Base-by-base conservation (phyloP, 2,113 vertebrate genomes). In the Rana temporaria region DNA sequence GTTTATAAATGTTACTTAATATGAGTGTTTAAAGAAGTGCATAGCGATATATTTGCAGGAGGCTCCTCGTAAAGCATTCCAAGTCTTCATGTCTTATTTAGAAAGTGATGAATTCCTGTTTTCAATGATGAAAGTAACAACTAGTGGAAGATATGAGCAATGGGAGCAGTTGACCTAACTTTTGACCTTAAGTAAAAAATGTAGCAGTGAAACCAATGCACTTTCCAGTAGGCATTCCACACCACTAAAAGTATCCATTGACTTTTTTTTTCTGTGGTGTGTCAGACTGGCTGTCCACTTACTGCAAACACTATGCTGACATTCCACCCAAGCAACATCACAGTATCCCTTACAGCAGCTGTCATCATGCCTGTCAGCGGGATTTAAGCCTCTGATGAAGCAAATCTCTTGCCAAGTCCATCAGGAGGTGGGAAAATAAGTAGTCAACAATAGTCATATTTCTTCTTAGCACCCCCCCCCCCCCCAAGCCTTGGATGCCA, bases 331-430 rank as follows among this genome's bases (percentile, higher is more conserved):
- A 14, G 66, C 78, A 62, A 70, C 56, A 62, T 56, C 19, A 42
- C 67, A 71, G 78, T 70, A 70, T 80, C 56, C 1, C 16, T 80
- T 80, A 70, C 78, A 60, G 22, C 78, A 80, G 66, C 78, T 80
- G 78, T 80, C 78, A 80, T 69, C 78, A 80, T 2, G 67, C 66
- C 78, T 80, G 66, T 80, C 66, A 70, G 55, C 20, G 18, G 66
- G 66, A 26, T 70, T 70, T 80, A 80, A 62, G 65, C 56, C 32
- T 60, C 55, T 70, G 66, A 80, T 80, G 66, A 80, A 71, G 78
- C 32, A 59, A 62, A 59, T 59, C 77, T 57, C n/a, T 66, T 26
- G 24, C 77, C 18, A 38, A 57, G 53, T 42, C 67, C 22, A 60
- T 60, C 26, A 34, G 57, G 56, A 70, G 66, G 66, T 80, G 78